Evolutionary conservation across 2,888 invertebrate genomes (phyloP).

Genomic region (Himalopsyche tibetana): DNA sequence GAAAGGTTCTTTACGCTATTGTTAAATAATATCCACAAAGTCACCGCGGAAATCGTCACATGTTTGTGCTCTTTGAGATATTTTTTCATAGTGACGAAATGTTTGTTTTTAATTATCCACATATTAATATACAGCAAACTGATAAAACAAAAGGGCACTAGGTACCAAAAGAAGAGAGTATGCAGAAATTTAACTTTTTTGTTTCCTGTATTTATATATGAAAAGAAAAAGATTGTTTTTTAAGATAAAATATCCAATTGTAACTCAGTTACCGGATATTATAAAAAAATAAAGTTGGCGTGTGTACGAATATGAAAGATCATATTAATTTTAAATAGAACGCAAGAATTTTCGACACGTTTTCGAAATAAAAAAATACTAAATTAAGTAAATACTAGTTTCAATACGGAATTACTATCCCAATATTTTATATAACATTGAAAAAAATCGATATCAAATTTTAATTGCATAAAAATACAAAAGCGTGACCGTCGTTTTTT

Average conservation of each 20-base stretch:
- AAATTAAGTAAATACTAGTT: not conserved
- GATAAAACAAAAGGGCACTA: too few relatives aligned
- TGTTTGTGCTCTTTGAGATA: too few relatives aligned
- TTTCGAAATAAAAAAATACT: not conserved
- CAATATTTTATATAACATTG: not conserved
- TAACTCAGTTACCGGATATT: not conserved
- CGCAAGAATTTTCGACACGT: not conserved
- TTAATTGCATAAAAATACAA: constrained; percentile 1
- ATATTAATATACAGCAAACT: too few relatives aligned
- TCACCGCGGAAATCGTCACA: too few relatives aligned
- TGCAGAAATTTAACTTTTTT: too few relatives aligned
- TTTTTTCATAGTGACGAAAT: too few relatives aligned
- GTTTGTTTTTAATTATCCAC: too few relatives aligned
- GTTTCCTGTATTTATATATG: too few relatives aligned
- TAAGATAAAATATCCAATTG: not conserved
- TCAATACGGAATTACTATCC: not conserved
- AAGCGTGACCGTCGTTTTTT: not conserved
- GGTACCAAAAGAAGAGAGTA: too few relatives aligned
- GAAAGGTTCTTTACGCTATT: too few relatives aligned
- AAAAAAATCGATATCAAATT: not conserved
- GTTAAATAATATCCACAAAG: too few relatives aligned
- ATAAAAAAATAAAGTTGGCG: not conserved
- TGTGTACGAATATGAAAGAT: not conserved
- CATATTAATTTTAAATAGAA: not conserved
- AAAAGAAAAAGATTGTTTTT: too few relatives aligned